Percentiles rank a stretch among this genome's conserved stretches.
Evolutionary conservation across 2,797 vertebrate genomes (phyloP).

Genomic region (Liparis tanakae): DNA sequence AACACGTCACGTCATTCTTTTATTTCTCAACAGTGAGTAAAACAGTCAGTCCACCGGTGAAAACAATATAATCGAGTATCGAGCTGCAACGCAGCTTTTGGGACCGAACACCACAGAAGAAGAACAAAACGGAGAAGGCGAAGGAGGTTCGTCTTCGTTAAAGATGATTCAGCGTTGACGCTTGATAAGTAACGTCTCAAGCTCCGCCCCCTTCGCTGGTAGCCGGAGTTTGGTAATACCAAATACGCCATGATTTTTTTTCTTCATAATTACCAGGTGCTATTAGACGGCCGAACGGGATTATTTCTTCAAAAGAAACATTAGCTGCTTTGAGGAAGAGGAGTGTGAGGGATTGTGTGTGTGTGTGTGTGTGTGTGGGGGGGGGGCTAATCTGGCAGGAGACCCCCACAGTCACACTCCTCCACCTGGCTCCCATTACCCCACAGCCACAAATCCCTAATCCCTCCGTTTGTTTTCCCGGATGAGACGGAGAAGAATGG

Average conservation of each 20-base stretch:
- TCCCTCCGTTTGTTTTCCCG: conserved; percentile 85
- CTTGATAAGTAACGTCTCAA: not conserved
- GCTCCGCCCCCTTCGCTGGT: conserved; percentile 39
- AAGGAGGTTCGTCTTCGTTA: not conserved
- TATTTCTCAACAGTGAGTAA: not conserved
- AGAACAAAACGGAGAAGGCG: not conserved
- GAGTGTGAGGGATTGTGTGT: conserved; percentile 72
- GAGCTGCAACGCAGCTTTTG: too few species aligned
- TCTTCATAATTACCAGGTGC: conserved; percentile 73
- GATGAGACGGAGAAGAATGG: conserved; percentile 75
- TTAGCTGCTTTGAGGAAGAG: conserved; percentile 79
- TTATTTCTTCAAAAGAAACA: conserved; percentile 85
- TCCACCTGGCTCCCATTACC: conserved; percentile 84
- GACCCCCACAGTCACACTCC: conserved; percentile 80
- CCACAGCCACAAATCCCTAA: conserved; percentile 79
- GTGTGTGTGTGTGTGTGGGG: too few species aligned
- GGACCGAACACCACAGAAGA: not conserved
- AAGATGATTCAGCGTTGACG: not conserved
- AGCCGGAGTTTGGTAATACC: conserved; percentile 71
- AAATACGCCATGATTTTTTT: conserved; percentile 77
- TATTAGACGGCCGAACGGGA: conserved; percentile 79
- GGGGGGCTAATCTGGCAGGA: conserved; percentile 75
- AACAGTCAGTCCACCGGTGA: not conserved
- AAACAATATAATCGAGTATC: too few species aligned
- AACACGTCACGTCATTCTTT: not conserved